Conservation (phyloP, 2,113 vertebrate species). For the Romanogobio albipinnatus region DNA sequence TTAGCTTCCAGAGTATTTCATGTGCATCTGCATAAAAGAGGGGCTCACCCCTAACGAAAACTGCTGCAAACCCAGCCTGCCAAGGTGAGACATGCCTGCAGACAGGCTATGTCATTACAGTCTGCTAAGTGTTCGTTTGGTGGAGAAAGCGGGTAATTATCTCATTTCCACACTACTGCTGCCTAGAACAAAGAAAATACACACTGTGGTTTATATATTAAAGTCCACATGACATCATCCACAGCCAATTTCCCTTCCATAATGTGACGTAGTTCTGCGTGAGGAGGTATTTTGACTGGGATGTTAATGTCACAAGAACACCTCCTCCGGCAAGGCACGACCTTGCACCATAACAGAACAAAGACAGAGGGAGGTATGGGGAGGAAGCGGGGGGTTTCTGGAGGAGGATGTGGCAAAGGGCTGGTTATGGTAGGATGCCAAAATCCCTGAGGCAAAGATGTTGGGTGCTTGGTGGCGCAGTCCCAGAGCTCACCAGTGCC, state of each 20-base stretch:
- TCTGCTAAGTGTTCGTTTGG: conserved; percentile 54
- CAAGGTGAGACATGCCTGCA: conserved; percentile 38
- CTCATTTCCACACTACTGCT: conserved; percentile 46
- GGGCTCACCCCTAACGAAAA: conserved; percentile 35
- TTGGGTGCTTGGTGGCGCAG: too few relatives aligned
- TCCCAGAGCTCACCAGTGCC: too few relatives aligned
- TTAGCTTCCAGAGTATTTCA: conserved; percentile 62
- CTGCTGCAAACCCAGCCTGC: conserved; percentile 34
- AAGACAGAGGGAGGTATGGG: too few relatives aligned
- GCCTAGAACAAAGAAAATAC: conserved; percentile 34
- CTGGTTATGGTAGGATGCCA: too few relatives aligned
- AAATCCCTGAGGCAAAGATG: too few relatives aligned
- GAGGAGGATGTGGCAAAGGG: too few relatives aligned
- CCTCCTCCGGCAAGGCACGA: too few relatives aligned
- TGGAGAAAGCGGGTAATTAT: conserved; percentile 53
- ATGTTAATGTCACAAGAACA: too few relatives aligned
- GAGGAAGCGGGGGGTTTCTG: too few relatives aligned
- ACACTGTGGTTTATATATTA: neutral
- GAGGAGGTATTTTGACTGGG: neutral
- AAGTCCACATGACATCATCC: neutral
- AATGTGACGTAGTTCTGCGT: neutral
- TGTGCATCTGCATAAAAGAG: conserved; percentile 54
- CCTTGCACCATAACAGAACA: too few relatives aligned
- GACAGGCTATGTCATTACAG: conserved; percentile 46
- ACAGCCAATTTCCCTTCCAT: neutral